These are phyloP conservation scores for Tetragonula carbonaria DNA, from an alignment of 2,888 invertebrate species.

Conservation along the genomic window DNA sequence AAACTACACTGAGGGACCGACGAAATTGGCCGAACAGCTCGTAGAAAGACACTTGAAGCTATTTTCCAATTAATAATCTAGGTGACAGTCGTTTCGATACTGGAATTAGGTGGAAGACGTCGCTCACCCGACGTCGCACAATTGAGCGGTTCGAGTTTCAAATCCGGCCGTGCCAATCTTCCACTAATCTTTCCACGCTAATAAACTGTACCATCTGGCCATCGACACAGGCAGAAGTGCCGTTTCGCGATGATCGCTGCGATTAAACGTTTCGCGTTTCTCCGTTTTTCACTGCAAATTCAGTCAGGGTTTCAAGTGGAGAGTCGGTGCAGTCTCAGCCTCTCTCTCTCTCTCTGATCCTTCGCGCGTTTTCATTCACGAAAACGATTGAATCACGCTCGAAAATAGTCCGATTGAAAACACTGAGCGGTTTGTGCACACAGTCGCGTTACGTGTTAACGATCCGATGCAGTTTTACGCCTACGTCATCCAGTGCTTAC, in stretches of 20 bases:
- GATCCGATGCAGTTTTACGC: slow-evolving; percentile 49
- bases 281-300: no score
- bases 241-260: not conserved
- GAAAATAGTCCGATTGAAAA: not conserved
- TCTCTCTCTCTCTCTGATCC: not conserved
- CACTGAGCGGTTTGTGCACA: not conserved
- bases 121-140: slow-evolving; percentile 29
- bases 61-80: slow-evolving; percentile 58
- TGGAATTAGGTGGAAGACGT: slow-evolving; percentile 45
- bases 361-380: not conserved
- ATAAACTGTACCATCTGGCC: not conserved
- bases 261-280: not conserved
- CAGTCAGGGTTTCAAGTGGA: not conserved
- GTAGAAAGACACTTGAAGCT: slow-evolving; percentile 44
- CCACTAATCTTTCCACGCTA: slow-evolving; percentile 8
- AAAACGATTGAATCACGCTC: not conserved
- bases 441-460: slow-evolving; percentile 29
- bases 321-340: not conserved
- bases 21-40: slow-evolving; percentile 53
- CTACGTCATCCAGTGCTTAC: slow-evolving; percentile 51
- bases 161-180: slow-evolving; percentile 3
- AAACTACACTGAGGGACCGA: slow-evolving; percentile 39
- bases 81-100: slow-evolving; percentile 54
- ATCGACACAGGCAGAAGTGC: no score
- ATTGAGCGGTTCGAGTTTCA: slow-evolving; percentile 26